Evolutionary conservation across 2,113 vertebrate genomes (phyloP).

Genomic region (Sander lucioperca): DNA sequence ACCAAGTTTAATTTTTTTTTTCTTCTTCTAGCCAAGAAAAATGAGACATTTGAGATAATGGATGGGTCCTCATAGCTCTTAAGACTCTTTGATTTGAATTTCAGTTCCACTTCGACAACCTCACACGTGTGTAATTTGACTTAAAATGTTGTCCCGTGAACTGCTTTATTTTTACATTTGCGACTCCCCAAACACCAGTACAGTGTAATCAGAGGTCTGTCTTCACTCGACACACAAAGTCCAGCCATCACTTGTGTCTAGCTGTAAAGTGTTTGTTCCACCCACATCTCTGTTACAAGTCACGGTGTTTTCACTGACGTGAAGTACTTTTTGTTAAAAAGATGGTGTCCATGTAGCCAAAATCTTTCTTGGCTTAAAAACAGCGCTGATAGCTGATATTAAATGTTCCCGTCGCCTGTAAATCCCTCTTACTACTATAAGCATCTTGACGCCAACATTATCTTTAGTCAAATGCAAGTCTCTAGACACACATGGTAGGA

Average conservation of each 20-base stretch:
- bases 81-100: conserved; percentile 60
- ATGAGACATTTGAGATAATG: conserved; percentile 48
- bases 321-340: conserved; percentile 20
- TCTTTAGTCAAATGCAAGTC: conserved; percentile 44
- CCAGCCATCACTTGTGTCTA: conserved; percentile 26
- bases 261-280: not conserved
- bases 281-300: not conserved
- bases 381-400: not conserved
- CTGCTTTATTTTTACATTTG: conserved; percentile 12
- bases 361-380: conserved; percentile 1
- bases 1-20: conserved; percentile 77
- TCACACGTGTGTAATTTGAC: conserved; percentile 31
- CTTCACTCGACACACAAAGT: conserved; percentile 7
- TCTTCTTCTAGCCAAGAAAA: conserved; percentile 50
- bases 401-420: conserved; percentile 32
- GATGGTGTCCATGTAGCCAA: conserved; percentile 14
- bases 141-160: conserved; percentile 27
- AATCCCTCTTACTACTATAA: conserved; percentile 17
- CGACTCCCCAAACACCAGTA: conserved; percentile 15
- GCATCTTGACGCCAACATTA: conserved; percentile 21
- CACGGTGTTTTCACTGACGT: conserved; percentile 17
- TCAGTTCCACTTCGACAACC: conserved; percentile 25
- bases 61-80: conserved; percentile 70
- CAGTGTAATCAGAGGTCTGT: conserved; percentile 29
- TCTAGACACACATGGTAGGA: conserved; percentile 49